Base-by-base conservation (phyloP, 2,888 invertebrate species). In the Drosophila macrospina region DNA sequence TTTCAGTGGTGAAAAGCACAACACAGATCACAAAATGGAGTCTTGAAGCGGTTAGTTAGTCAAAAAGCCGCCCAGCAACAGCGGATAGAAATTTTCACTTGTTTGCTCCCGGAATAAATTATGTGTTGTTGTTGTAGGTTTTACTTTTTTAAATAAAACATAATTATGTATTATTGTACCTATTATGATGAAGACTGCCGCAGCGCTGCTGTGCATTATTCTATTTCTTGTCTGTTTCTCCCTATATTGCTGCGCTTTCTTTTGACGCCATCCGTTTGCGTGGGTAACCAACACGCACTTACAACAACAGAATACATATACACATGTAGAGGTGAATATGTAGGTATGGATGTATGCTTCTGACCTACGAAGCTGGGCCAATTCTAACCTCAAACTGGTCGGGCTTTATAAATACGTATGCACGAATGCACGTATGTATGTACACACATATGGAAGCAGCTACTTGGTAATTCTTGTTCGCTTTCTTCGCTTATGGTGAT, bases 311-410 rank as follows among this genome's bases (percentile, higher is more conserved):
- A 44, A 57, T 41, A 52, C 37, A 39, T 32, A 16, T 13, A 11
- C 36, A 36, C 34, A 30, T 36, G 11, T 26, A 8, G 39, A n/a
- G 20, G 30, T 54, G 11, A 26, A 44, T 50, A 15, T 60, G 24
- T 5, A 30, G 30, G 13, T 26, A 37, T 48, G 34, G n/a, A n/a
- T 37, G 39, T 57, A 60, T 63, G 42, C 54, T 59, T 65, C 28
- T 74, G 78, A 77, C 74, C 78, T 64, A 63, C 60, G 74, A 74
- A 72, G 73, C 74, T 72, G 78, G 36, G 55, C 50, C 61, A 56
- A 59, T 78, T 84, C 86, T 85, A 88, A 86, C 83, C 88, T 88
- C 80, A 83, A 83, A 71, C 68, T 68, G 69, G 76, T 68, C 70
- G 59, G 54, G 60, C 60, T 61, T 54, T 39, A 55, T 41, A 74